These are phyloP conservation scores for Desmodus rotundus DNA, from an alignment of 2,113 vertebrate species.

Conservation along the genomic window DNA sequence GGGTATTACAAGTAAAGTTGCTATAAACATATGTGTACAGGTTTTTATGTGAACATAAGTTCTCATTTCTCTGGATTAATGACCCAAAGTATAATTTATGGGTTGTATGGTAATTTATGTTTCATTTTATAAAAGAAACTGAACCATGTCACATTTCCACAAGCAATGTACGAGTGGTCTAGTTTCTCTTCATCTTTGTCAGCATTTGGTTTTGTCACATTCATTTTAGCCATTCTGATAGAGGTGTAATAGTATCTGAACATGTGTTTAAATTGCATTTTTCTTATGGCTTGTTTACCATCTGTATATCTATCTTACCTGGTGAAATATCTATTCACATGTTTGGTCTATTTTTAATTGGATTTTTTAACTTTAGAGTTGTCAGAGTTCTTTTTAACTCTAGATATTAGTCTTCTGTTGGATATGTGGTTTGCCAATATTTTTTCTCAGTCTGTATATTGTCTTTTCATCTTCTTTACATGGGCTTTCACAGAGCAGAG, in stretches of 20 bases:
- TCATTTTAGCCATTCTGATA: neutral
- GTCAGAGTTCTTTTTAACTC: neutral
- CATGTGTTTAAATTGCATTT: neutral
- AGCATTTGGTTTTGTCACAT: neutral
- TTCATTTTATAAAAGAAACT: slow-evolving; percentile 17
- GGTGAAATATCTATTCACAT: neutral
- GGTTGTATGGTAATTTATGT: neutral
- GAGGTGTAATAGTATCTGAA: neutral
- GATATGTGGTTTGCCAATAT: neutral
- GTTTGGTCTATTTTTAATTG: neutral
- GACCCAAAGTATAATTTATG: neutral
- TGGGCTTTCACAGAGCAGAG: neutral
- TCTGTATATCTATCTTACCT: neutral
- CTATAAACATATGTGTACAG: neutral
- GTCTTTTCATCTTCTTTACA: neutral
- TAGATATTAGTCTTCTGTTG: neutral
- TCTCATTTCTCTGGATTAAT: slow-evolving; percentile 4
- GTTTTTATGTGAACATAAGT: neutral
- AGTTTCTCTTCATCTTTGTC: neutral
- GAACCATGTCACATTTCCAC: neutral
- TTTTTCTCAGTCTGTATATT: neutral
- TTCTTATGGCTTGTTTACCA: neutral
- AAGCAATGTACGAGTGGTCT: neutral
- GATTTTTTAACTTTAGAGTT: neutral
- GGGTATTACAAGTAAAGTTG: slow-evolving; percentile 21